These are phyloP conservation scores for Enteromius unitaeniatus DNA, from an alignment of 2,797 vertebrate species.

Conservation along the genomic window DNA sequence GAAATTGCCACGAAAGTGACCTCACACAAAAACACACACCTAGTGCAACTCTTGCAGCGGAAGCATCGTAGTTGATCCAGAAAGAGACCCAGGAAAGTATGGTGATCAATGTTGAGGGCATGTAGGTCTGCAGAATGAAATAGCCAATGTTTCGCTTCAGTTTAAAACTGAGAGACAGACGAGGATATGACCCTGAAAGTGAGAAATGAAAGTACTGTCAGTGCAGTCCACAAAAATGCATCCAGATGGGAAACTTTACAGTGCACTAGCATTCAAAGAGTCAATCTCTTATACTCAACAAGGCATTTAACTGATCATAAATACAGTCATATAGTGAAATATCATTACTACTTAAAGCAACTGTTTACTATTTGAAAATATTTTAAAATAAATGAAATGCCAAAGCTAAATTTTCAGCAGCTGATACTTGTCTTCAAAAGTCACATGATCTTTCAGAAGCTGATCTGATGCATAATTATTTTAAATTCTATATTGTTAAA, in stretches of 20 bases:
- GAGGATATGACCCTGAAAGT: slow-evolving; percentile 87
- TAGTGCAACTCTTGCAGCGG: slow-evolving; percentile 93
- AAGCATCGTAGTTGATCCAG: slow-evolving; percentile 96
- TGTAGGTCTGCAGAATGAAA: slow-evolving; percentile 96
- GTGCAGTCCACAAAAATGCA: neutral
- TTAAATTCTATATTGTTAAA: no score
- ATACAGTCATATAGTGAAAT: neutral
- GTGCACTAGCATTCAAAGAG: neutral
- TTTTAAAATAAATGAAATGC: neutral
- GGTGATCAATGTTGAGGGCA: slow-evolving; percentile 94
- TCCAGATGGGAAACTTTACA: neutral
- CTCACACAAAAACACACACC: slow-evolving; percentile 70
- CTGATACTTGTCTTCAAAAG: neutral
- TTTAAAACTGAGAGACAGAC: slow-evolving; percentile 91
- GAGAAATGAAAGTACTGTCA: neutral
- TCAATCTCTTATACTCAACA: neutral
- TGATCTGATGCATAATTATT: neutral
- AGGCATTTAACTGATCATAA: neutral
- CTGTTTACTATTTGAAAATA: neutral
- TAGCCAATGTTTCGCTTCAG: slow-evolving; percentile 96
- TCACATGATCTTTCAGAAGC: neutral
- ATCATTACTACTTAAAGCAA: neutral
- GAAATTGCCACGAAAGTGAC: neutral
- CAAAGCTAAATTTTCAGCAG: neutral
- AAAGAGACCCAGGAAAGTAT: slow-evolving; percentile 96